phyloP scores from a whole-genome alignment of 2,888 invertebrate species.

The Drosophila ezoana region DNA sequence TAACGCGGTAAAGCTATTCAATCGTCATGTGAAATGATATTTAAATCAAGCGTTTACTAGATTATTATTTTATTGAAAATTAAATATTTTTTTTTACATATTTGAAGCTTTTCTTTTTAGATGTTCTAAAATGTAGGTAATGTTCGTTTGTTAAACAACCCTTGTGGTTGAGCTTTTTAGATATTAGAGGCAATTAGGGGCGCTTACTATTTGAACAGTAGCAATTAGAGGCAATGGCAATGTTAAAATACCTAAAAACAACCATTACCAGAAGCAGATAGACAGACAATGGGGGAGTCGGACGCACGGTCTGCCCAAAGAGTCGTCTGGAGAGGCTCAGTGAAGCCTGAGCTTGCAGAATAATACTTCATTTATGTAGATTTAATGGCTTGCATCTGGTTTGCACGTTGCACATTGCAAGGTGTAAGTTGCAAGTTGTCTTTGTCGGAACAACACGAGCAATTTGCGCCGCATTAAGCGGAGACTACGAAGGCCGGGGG shows the following conservation, averaged over 20 bases:
- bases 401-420: slow-evolving; percentile 22
- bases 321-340: background rate
- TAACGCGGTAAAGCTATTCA: no score
- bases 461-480: slow-evolving; percentile 68
- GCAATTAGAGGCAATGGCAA: slow-evolving; percentile 40
- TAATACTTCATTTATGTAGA: slow-evolving; percentile 46
- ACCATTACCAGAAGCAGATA: slow-evolving; percentile 1
- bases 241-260: slow-evolving; percentile 20
- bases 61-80: no score
- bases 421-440: slow-evolving; percentile 42
- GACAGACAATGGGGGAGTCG: background rate
- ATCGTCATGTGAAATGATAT: no score
- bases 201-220: slow-evolving; percentile 15
- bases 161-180: background rate
- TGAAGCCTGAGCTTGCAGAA: slow-evolving; percentile 3
- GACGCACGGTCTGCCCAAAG: background rate
- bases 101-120: no score
- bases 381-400: slow-evolving; percentile 48
- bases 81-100: no score
- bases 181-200: slow-evolving; percentile 13
- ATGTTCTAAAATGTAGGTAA: no score
- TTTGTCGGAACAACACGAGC: slow-evolving; percentile 60
- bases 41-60: no score
- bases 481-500: background rate
- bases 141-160: background rate